Base-by-base conservation (phyloP, 2,888 invertebrate genomes). In the Carterocephalus palaemon region DNA sequence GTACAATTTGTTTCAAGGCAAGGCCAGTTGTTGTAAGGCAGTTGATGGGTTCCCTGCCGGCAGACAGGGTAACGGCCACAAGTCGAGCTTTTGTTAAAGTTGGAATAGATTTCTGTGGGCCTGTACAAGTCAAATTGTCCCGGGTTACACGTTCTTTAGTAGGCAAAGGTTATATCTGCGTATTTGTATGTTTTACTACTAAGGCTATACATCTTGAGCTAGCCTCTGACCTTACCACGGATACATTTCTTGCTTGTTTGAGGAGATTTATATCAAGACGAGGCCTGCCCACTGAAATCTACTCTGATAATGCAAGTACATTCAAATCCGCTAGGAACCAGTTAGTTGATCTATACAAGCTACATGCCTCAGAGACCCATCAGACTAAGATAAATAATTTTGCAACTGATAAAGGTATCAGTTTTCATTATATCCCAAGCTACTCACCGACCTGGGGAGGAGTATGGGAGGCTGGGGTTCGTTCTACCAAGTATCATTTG, bases 401-500 rank as follows among this genome's bases (percentile, higher is more conserved):
- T 24, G 7, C 7, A 24, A n/a, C n/a, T n/a, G 7, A 24, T 5
- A 24, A 24, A 24, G 24, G 7, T 6, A 24, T 8, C 3, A 24
- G n/a, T 24, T 24, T 24, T n/a, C 7, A 24, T n/a, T n/a, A 6
- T 7, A 24, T n/a, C 7, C 7, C 24, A 24, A 3, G n/a, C n/a
- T 24, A n/a, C n/a, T 36, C 46, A 1, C 55, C 54, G 6, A 37
- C 34, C 1, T 52, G 50, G 32, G 56, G 47, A 1, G 54, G 54
- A 1, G 19, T 54, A 2, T 49, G 49, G 36, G 52, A 52, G 10
- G 41, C 48, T 2, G 20, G 26, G 4, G 51, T 51, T 10, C 51
- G 52, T 29, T 42, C 42, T 23, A 36, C 26, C 0, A 51, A 52
- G 33, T 49, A 32, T 22, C 51, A 52, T 24, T 37, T 55, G 26